Percentiles rank a stretch among this genome's conserved stretches.
These are phyloP conservation scores for Myodes glareolus DNA, from an alignment of 2,113 vertebrate species.

Conservation along the genomic window DNA sequence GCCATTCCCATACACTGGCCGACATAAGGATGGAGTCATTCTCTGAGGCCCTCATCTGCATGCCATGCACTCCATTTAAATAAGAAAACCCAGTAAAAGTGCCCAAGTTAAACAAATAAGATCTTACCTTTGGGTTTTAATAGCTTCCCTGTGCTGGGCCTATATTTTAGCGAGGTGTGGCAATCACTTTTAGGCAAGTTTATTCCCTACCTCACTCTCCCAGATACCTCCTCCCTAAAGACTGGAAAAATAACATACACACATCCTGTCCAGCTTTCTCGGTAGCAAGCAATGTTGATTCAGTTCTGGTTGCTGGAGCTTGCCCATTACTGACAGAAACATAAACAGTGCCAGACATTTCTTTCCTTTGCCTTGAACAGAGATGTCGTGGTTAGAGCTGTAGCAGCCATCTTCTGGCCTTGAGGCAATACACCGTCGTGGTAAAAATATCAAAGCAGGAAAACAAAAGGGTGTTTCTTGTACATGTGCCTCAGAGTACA, in stretches of 20 bases:
- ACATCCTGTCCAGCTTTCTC: neutral
- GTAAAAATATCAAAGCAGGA: neutral
- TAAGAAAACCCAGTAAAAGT: slow-evolving; percentile 30
- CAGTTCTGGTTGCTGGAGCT: neutral
- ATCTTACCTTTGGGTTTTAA: slow-evolving; percentile 25
- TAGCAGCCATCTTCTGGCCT: neutral
- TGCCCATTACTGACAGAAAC: neutral
- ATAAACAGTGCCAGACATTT: neutral
- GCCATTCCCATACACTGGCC: neutral
- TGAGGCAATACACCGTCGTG: neutral
- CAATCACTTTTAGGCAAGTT: neutral
- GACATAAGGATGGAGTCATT: neutral
- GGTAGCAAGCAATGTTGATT: neutral
- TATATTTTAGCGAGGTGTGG: slow-evolving; percentile 11
- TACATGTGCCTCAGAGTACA: neutral
- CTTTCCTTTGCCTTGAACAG: neutral
- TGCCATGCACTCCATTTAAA: neutral
- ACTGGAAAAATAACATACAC: neutral
- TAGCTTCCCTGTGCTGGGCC: neutral
- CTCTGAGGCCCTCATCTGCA: neutral
- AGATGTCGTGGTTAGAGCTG: neutral
- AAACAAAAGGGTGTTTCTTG: neutral
- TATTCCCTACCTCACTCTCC: neutral
- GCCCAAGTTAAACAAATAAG: slow-evolving; percentile 26
- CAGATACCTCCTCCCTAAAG: neutral